Evolutionary conservation across 2,888 invertebrate genomes (phyloP).

Genomic region (Camponotus fellah): DNA sequence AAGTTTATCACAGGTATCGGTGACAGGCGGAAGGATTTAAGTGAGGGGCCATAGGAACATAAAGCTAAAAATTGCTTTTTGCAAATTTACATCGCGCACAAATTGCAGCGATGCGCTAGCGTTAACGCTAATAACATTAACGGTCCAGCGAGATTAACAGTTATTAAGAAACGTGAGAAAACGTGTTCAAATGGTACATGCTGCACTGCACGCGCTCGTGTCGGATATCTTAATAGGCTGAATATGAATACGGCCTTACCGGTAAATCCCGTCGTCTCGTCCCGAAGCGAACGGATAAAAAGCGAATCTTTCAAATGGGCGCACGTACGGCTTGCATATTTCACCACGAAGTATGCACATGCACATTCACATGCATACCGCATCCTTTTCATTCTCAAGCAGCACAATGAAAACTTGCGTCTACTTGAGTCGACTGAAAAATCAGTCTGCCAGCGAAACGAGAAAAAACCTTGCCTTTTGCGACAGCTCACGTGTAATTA

Average conservation of each 20-base stretch:
- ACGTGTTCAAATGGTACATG: constrained; percentile 45
- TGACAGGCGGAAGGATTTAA: constrained; percentile 45
- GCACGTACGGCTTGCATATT: constrained; percentile 42
- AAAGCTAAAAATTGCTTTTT: constrained; percentile 20
- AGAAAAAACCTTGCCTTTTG: background rate
- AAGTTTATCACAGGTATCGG: constrained; percentile 21
- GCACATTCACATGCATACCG: background rate
- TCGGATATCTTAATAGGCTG: constrained; percentile 55
- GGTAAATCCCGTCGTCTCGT: constrained; percentile 45
- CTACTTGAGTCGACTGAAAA: constrained; percentile 22
- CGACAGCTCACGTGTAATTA: constrained; percentile 34
- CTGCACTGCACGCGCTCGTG: constrained; percentile 16
- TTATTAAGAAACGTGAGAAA: constrained; percentile 58
- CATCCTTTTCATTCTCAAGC: background rate
- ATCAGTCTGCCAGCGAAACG: background rate
- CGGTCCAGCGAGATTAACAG: constrained; percentile 53
- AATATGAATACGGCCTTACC: constrained; percentile 55
- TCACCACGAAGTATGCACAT: background rate
- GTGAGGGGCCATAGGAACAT: background rate
- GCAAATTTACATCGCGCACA: constrained; percentile 39
- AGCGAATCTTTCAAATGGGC: constrained; percentile 43
- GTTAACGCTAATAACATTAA: constrained; percentile 56
- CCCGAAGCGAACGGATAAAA: constrained; percentile 26
- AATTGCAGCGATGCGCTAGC: constrained; percentile 24
- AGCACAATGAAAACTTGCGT: background rate